These are phyloP conservation scores for Lophotriccus pileatus DNA, from an alignment of 2,797 vertebrate genomes.

Conservation along the genomic window DNA sequence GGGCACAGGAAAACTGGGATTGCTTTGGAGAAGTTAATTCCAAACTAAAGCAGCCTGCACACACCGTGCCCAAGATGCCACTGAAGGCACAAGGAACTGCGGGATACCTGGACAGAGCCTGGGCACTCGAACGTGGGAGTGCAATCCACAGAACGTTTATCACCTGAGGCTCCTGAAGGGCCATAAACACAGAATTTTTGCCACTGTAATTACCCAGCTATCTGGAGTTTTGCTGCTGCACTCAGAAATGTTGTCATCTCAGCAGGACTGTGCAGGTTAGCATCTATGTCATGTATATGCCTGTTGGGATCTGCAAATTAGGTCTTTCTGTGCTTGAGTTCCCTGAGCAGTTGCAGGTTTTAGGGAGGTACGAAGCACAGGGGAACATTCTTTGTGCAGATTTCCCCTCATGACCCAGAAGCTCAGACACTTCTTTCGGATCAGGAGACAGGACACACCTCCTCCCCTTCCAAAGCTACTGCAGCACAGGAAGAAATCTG, in stretches of 20 bases:
- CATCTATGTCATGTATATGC: background rate
- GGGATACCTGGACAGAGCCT: background rate
- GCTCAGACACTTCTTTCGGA: background rate
- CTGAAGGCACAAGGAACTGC: background rate
- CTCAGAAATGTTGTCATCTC: slow-evolving; percentile 43
- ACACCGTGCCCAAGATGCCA: background rate
- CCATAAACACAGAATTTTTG: slow-evolving; percentile 27
- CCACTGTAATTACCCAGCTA: slow-evolving; percentile 53
- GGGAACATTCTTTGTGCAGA: background rate
- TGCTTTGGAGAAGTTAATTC: background rate
- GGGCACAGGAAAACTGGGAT: background rate
- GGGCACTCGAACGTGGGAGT: background rate
- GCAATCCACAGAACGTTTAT: slow-evolving; percentile 40
- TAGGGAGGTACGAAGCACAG: background rate
- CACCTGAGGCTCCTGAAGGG: slow-evolving; percentile 45
- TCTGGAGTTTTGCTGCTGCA: slow-evolving; percentile 19
- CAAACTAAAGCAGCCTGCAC: background rate
- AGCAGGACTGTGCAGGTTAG: slow-evolving; percentile 32
- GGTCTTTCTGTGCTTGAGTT: background rate
- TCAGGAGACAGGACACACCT: background rate
- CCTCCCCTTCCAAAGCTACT: background rate
- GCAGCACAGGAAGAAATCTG: background rate
- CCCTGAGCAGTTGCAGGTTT: background rate
- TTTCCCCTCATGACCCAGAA: background rate
- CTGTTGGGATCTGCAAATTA: slow-evolving; percentile 61